These are phyloP conservation scores for Beris chalybata DNA, from an alignment of 2,888 invertebrate species.

Conservation along the genomic window DNA sequence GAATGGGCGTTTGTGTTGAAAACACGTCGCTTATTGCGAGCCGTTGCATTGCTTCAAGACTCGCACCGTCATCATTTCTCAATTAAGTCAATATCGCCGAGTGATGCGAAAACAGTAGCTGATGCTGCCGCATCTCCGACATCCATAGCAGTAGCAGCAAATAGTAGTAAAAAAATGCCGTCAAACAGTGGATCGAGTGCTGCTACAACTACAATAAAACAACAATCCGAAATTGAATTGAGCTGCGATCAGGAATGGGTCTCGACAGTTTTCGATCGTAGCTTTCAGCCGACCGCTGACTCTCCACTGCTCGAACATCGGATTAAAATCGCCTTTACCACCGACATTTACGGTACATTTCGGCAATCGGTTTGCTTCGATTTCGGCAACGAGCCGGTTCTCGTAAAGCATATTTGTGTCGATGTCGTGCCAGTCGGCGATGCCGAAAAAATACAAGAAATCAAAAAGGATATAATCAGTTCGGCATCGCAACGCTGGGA, in stretches of 20 bases:
- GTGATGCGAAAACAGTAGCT: constrained; percentile 28
- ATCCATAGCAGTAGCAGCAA: background rate
- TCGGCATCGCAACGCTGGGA: constrained; percentile 67
- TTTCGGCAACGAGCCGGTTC: constrained; percentile 66
- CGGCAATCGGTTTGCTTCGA: constrained; percentile 77
- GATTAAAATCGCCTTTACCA: constrained; percentile 64
- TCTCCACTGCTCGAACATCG: constrained; percentile 52
- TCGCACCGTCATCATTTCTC: constrained; percentile 69
- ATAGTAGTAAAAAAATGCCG: constrained; percentile 33
- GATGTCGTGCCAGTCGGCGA: constrained; percentile 74
- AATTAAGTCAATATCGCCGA: constrained; percentile 59
- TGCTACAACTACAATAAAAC: background rate
- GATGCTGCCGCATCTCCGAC: background rate
- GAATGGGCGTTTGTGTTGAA: constrained; percentile 65
- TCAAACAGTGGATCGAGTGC: constrained; percentile 9
- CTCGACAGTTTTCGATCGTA: constrained; percentile 40
- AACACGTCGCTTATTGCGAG: constrained; percentile 60
- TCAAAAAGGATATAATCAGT: constrained; percentile 64
- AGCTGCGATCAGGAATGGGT: constrained; percentile 60
- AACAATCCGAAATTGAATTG: constrained; percentile 51
- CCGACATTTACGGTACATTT: constrained; percentile 76
- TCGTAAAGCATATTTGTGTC: constrained; percentile 71
- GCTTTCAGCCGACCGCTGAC: constrained; percentile 40
- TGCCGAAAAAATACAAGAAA: constrained; percentile 65
- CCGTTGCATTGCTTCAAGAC: constrained; percentile 70